Conservation (phyloP, 2,888 invertebrate genomes). For the Pachycephus smyrnensis region DNA sequence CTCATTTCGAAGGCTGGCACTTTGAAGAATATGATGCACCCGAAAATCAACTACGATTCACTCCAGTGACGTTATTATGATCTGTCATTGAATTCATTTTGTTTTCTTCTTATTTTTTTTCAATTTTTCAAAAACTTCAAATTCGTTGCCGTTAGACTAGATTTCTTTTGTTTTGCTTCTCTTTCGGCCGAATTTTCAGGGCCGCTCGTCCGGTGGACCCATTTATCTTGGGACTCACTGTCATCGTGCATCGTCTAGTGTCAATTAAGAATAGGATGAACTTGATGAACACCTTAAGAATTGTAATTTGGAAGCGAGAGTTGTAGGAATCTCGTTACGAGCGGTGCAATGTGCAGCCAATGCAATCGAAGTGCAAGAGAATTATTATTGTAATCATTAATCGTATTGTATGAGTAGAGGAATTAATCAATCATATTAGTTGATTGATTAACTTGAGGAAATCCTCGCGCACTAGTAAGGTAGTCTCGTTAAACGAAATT, state of each 20-base stretch:
- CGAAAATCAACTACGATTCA: not conserved
- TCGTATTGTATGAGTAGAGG: constrained; percentile 1
- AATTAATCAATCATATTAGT: not conserved
- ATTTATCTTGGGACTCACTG: too few species aligned
- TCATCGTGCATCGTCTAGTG: not conserved
- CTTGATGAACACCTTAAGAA: constrained; percentile 30
- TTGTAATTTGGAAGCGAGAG: not conserved
- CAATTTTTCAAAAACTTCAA: not conserved
- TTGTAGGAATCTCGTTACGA: not conserved
- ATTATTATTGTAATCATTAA: constrained; percentile 27
- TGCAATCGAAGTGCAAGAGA: constrained; percentile 45
- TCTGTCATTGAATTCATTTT: not conserved
- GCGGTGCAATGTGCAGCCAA: constrained; percentile 58
- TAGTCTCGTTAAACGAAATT: not conserved
- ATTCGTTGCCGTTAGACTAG: not conserved
- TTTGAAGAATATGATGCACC: not conserved
- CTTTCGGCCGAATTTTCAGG: not conserved
- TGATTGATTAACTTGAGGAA: constrained; percentile 10
- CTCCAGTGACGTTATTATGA: not conserved
- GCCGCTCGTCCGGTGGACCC: not conserved
- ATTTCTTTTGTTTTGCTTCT: not conserved
- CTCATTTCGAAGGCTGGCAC: not conserved
- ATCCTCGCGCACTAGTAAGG: not conserved
- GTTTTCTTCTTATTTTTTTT: not conserved
- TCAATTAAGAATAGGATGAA: constrained; percentile 24